Evolutionary conservation across 2,888 invertebrate genomes (phyloP).

Genomic region (Bruchidius siliquastri): DNA sequence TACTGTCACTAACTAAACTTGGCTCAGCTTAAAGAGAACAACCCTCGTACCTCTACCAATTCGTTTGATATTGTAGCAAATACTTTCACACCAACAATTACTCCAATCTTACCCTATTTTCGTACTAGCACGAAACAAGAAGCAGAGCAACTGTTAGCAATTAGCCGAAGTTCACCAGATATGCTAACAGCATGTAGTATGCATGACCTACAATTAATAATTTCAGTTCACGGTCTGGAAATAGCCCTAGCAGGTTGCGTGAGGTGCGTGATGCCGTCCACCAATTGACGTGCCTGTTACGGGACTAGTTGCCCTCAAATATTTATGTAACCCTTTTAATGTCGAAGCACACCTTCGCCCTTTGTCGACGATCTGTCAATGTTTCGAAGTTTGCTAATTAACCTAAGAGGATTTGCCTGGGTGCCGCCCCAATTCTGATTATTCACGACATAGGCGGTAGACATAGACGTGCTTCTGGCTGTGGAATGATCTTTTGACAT

Average conservation of each 20-base stretch:
- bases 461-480: slow-evolving; percentile 17
- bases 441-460: slow-evolving; percentile 9
- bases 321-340: slow-evolving; percentile 28
- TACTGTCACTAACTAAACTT: too few relatives aligned
- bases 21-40: too few relatives aligned
- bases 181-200: neutral
- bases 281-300: slow-evolving; percentile 19
- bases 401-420: slow-evolving; percentile 25
- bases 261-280: slow-evolving; percentile 20
- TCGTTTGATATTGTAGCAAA: too few relatives aligned
- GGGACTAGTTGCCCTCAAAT: slow-evolving; percentile 26
- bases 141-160: neutral
- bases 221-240: neutral
- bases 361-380: slow-evolving; percentile 28
- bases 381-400: slow-evolving; percentile 30
- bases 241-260: slow-evolving; percentile 12
- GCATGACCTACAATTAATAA: neutral
- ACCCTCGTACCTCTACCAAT: too few relatives aligned
- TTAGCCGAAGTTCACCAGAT: neutral
- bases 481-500: slow-evolving; percentile 8
- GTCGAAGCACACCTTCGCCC: slow-evolving; percentile 12
- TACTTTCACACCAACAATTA: too few relatives aligned
- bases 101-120: neutral
- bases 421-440: slow-evolving; percentile 8
- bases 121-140: neutral